Conservation (phyloP, 2,797 vertebrate species). For the Apodemus agrarius region DNA sequence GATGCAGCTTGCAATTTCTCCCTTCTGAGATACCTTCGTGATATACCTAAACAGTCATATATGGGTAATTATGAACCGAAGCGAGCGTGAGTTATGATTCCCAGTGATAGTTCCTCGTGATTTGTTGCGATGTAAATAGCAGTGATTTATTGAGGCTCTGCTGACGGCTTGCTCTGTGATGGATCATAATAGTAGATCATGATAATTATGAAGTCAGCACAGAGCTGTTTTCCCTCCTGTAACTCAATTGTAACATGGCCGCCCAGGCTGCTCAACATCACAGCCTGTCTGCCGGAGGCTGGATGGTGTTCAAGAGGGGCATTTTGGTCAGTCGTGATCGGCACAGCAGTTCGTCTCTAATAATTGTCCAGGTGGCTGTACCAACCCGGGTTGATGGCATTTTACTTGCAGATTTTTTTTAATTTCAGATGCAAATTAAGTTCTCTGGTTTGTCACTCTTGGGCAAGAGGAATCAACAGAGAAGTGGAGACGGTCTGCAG, state of each 20-base stretch:
- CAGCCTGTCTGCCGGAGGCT: conserved; percentile 79
- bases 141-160: conserved; percentile 86
- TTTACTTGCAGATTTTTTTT: conserved; percentile 73
- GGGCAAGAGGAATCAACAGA: not conserved
- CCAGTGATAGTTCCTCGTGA: conserved; percentile 82
- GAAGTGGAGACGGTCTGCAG: not conserved
- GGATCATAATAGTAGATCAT: conserved; percentile 88
- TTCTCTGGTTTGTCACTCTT: conserved; percentile 8
- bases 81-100: conserved; percentile 85
- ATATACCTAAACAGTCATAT: conserved; percentile 76
- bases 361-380: conserved; percentile 73
- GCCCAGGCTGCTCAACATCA: conserved; percentile 68
- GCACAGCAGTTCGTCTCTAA: conserved; percentile 75
- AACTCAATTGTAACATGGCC: conserved; percentile 82
- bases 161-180: conserved; percentile 83
- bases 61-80: conserved; percentile 83
- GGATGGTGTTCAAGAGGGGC: conserved; percentile 70
- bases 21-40: conserved; percentile 65
- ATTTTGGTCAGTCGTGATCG: conserved; percentile 52
- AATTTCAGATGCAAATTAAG: conserved; percentile 62
- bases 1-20: conserved; percentile 69
- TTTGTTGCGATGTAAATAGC: conserved; percentile 87
- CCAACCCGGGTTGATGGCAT: conserved; percentile 67
- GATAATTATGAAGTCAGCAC: conserved; percentile 86
- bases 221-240: conserved; percentile 78